These are phyloP conservation scores for Mus caroli DNA, from an alignment of 2,797 vertebrate species.

Conservation along the genomic window DNA sequence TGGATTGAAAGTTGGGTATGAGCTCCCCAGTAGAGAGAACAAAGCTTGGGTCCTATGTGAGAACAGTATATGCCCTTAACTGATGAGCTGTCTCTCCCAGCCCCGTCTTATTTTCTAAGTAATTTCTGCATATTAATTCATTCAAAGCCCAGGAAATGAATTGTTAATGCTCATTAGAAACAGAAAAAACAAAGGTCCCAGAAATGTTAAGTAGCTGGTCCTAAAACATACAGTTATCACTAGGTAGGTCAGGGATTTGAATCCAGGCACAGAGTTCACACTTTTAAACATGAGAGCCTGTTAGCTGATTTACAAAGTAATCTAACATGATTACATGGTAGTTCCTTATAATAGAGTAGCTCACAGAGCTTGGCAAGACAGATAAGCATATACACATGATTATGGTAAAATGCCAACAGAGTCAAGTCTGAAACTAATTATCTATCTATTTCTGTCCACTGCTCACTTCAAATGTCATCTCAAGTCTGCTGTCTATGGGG, in stretches of 20 bases:
- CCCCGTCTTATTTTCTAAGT: neutral
- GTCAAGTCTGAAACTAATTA: neutral
- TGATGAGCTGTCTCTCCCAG: neutral
- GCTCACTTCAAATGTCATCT: neutral
- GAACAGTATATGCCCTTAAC: neutral
- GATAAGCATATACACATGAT: neutral
- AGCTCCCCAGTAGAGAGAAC: no score
- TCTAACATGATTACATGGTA: neutral
- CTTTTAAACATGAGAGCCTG: neutral
- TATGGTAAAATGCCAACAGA: neutral
- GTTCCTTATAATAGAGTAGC: neutral
- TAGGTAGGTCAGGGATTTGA: neutral
- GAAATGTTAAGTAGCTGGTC: neutral
- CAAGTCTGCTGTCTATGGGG: neutral
- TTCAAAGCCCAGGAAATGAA: neutral
- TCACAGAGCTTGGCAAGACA: neutral
- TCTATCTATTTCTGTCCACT: neutral
- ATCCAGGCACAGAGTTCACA: neutral
- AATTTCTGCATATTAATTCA: conserved; percentile 33
- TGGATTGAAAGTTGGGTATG: neutral
- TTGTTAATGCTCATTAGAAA: neutral
- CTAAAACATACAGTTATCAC: neutral
- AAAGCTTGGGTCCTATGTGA: neutral
- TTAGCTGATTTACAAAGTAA: conserved; percentile 1
- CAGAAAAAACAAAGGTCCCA: neutral